Conservation (phyloP, 2,797 vertebrate genomes). For the Eulemur rubriventer region DNA sequence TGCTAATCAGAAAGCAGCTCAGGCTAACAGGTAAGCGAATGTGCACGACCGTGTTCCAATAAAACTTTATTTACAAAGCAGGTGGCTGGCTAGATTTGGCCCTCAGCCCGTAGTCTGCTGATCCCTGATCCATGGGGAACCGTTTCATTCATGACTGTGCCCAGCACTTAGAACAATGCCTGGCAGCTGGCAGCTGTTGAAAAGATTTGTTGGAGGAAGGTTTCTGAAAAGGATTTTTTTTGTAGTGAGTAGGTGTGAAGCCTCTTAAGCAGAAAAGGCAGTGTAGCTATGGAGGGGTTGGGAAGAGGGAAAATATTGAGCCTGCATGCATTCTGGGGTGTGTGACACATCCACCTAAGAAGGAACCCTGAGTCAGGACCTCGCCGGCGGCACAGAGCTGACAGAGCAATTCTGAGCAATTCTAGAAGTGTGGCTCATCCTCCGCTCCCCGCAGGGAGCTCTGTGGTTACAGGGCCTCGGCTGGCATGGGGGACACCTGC, state of each 20-base stretch:
- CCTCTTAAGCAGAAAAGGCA: not conserved
- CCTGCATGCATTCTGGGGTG: not conserved
- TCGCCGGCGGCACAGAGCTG: not conserved
- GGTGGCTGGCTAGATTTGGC: not conserved
- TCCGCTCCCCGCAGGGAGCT: not conserved
- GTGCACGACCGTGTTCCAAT: not conserved
- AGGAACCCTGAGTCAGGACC: not conserved
- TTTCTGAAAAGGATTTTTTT: not conserved
- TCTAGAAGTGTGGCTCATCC: not conserved
- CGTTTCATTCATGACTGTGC: not conserved
- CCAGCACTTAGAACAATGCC: not conserved
- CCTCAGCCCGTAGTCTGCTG: not conserved
- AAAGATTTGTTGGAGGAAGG: not conserved
- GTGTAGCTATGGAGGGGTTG: rapidly evolving
- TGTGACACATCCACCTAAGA: conserved; percentile 9
- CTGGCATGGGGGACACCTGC: rapidly evolving
- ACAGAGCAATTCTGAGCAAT: not conserved
- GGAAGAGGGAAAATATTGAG: rapidly evolving
- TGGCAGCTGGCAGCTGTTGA: not conserved
- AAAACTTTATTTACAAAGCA: conserved; percentile 34
- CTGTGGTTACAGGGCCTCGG: not conserved
- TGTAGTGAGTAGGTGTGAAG: not conserved
- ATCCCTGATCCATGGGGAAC: not conserved
- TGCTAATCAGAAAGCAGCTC: not conserved
- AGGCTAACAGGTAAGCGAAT: not conserved